These are phyloP conservation scores for Eupithecia tripunctaria DNA, from an alignment of 2,888 invertebrate species.

Conservation along the genomic window DNA sequence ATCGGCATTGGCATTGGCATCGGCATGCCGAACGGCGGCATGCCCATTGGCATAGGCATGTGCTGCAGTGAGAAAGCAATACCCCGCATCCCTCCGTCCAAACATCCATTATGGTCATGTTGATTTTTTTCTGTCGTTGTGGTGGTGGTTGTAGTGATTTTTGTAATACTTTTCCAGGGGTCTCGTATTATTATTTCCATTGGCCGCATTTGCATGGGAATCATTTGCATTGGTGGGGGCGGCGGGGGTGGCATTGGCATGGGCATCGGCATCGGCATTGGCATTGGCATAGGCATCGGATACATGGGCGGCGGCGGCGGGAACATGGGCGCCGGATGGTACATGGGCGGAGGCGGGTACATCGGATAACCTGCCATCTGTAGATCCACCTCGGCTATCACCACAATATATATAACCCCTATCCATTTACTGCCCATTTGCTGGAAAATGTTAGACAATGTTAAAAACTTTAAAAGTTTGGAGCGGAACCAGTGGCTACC, in stretches of 20 bases:
- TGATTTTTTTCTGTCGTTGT: background rate
- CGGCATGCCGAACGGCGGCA: background rate
- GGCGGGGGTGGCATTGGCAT: slow-evolving; percentile 2
- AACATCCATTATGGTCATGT: background rate
- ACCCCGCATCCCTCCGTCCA: background rate
- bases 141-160: background rate
- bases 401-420: slow-evolving; percentile 29
- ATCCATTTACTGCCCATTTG: slow-evolving; percentile 45
- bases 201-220: slow-evolving; percentile 14
- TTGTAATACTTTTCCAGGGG: background rate
- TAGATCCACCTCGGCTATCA: slow-evolving; percentile 41
- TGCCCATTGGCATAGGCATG: background rate
- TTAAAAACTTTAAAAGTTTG: background rate
- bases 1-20: slow-evolving; percentile 2
- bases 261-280: background rate
- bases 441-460: slow-evolving; percentile 41
- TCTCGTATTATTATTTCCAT: slow-evolving; percentile 8
- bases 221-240: slow-evolving; percentile 32
- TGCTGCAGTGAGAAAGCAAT: background rate
- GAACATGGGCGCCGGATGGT: background rate
- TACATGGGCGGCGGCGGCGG: slow-evolving; percentile 6
- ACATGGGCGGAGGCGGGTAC: slow-evolving; percentile 16
- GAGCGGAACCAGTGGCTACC: background rate
- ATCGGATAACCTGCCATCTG: slow-evolving; percentile 48
- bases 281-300: background rate